Evolutionary conservation across 1,140 invertebrate species (phyloP), one percentile per base, ranked within the genome.

Genomic region (Bombyx mori): DNA sequence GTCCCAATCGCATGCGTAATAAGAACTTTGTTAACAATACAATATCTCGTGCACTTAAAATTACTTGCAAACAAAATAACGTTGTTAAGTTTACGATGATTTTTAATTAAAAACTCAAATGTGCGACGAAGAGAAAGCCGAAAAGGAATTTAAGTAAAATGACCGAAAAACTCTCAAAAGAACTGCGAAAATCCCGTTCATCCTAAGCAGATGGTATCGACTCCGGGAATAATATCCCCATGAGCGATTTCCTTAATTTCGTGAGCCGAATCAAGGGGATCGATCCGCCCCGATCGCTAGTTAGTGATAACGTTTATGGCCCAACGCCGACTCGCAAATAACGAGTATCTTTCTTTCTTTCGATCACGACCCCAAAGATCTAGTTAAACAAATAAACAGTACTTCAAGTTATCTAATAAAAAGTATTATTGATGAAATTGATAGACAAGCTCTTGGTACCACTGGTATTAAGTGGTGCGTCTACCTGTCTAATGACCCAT

Each of bases 191-290:
- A 80, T 78, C 71, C 68, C 69, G 65, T 74, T 66, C 63, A 75
- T 80, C 72, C 69, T 75, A 71, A 74, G 68, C 75, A 82, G 81
- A 86, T 86, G 75, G 70, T 84, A 84, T 86, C 80, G 54, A 60
- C 63, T 66, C 60, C 50, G 69, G 75, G 82, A 84, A 84, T 86
- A 86, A 86, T 86, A 86, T 82, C 79, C 77, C 77, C 81, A 84
- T 86, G 79, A 86, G 81, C 83, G 81, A 84, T 86, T 86, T 82
- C 79, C 77, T 86, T 86, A 86, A 86, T 86, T 86, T 81, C 79
- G 81, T 83, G 80, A 80, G 77, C 63, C 71, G 81, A 84, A 82
- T 86, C 81, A 77, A 76, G 71, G 61, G 72, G 76, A 82, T 83
- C 80, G 83, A 78, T 79, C 77, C 82, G 76, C 77, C 81, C 77